These are phyloP conservation scores for Zaprionus vittiger DNA, from an alignment of 1,140 invertebrate species.

Conservation along the genomic window DNA sequence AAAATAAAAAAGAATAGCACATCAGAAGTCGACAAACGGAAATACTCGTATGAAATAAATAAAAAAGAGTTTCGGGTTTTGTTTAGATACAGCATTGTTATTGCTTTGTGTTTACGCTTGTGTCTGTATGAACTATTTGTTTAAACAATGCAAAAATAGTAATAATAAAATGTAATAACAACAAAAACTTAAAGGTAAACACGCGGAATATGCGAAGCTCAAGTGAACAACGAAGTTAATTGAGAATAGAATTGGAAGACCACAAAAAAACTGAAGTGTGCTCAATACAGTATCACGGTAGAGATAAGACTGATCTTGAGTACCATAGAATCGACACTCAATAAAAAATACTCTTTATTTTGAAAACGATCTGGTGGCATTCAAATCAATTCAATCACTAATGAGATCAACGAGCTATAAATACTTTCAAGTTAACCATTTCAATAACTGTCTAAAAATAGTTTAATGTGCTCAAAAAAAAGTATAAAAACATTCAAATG, in stretches of 20 bases:
- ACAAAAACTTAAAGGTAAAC: constrained; percentile 19
- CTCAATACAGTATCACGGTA: neutral
- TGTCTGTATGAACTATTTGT: constrained; percentile 38
- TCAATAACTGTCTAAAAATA: too few species aligned
- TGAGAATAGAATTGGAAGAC: constrained; percentile 24
- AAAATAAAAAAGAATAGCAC: constrained; percentile 43
- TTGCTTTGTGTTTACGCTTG: constrained; percentile 24
- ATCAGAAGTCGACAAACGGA: constrained; percentile 44
- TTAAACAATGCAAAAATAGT: constrained; percentile 30
- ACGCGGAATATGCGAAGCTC: constrained; percentile 33
- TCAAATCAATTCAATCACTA: neutral
- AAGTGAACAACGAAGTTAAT: constrained; percentile 23
- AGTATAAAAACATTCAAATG: too few species aligned
- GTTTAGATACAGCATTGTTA: constrained; percentile 45
- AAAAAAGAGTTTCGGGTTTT: constrained; percentile 35
- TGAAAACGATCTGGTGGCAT: neutral
- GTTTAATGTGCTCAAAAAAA: too few species aligned
- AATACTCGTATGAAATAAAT: constrained; percentile 35
- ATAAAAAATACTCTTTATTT: too few species aligned
- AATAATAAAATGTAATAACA: constrained; percentile 30
- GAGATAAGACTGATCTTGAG: neutral
- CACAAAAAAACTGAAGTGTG: constrained; percentile 6
- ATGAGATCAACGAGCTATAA: neutral
- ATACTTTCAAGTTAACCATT: too few species aligned
- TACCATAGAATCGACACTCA: neutral